A percentile compares a stretch with the other conserved stretches of the same genome.
phyloP scores from a whole-genome alignment of 2,888 invertebrate species.

The Cryptops parisi region DNA sequence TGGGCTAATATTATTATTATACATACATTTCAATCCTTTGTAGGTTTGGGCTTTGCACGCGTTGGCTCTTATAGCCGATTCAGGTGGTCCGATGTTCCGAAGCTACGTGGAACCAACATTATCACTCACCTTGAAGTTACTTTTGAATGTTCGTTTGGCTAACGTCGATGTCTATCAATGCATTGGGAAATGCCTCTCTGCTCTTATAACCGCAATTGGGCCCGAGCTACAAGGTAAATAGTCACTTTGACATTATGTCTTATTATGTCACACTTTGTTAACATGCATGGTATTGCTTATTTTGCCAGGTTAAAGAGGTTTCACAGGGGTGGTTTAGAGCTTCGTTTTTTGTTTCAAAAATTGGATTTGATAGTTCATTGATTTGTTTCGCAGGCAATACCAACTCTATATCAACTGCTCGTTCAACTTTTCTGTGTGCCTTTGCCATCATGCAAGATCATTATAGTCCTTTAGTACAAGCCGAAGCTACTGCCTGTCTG shows the following conservation, averaged over 20 bases:
- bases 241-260: background rate
- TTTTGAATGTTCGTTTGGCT: constrained; percentile 78
- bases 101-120: constrained; percentile 91
- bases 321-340: too few relatives aligned
- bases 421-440: constrained; percentile 77
- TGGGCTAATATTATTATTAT: too few relatives aligned
- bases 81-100: constrained; percentile 97
- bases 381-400: constrained; percentile 44
- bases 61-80: constrained; percentile 85
- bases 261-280: too few relatives aligned
- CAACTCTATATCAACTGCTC: constrained; percentile 53
- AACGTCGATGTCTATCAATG: constrained; percentile 81
- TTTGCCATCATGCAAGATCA: constrained; percentile 72
- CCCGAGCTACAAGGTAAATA: constrained; percentile 78
- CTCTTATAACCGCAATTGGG: constrained; percentile 93
- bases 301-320: too few relatives aligned
- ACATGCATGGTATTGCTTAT: too few relatives aligned
- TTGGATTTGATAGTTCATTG: too few relatives aligned
- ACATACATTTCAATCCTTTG: too few relatives aligned
- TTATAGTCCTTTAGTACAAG: constrained; percentile 69
- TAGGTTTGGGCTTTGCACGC: constrained; percentile 95
- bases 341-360: too few relatives aligned
- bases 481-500: constrained; percentile 88
- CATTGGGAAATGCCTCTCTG: constrained; percentile 81
- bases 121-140: constrained; percentile 71